Evolutionary conservation across 2,888 invertebrate genomes (phyloP).

Genomic region (Phaonia tiefii): DNA sequence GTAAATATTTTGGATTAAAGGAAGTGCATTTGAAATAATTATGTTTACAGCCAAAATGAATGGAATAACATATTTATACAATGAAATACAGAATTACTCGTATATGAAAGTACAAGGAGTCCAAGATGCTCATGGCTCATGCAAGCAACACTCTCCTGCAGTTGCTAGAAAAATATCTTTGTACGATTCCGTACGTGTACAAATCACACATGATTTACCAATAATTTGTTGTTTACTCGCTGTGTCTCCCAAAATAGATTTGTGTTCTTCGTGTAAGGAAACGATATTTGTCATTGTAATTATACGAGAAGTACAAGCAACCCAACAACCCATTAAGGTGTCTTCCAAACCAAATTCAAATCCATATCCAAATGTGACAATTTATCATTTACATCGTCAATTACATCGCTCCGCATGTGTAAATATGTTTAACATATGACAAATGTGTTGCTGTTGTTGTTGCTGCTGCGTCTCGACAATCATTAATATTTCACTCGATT

Average conservation of each 20-base stretch:
- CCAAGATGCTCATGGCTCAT: no score
- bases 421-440: conserved; percentile 21
- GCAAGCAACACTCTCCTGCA: background rate
- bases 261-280: conserved; percentile 3
- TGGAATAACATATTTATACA: background rate
- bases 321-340: conserved; percentile 31
- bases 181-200: no score
- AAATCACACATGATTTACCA: background rate
- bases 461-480: background rate
- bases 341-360: conserved; percentile 15
- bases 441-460: background rate
- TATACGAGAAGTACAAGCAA: conserved; percentile 6
- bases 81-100: background rate
- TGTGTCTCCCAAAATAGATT: no score
- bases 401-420: conserved; percentile 13
- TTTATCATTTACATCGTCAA: conserved; percentile 36
- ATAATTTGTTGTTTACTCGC: no score
- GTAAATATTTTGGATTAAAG: background rate
- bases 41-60: background rate
- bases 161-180: no score
- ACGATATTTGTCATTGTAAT: conserved; percentile 37
- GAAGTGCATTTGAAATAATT: conserved; percentile 11
- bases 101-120: background rate
- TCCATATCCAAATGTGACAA: conserved; percentile 26
- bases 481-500: conserved; percentile 19